Evolutionary conservation across 2,888 invertebrate genomes (phyloP), one percentile per base, ranked within the genome.

Genomic region (Aelia acuminata): DNA sequence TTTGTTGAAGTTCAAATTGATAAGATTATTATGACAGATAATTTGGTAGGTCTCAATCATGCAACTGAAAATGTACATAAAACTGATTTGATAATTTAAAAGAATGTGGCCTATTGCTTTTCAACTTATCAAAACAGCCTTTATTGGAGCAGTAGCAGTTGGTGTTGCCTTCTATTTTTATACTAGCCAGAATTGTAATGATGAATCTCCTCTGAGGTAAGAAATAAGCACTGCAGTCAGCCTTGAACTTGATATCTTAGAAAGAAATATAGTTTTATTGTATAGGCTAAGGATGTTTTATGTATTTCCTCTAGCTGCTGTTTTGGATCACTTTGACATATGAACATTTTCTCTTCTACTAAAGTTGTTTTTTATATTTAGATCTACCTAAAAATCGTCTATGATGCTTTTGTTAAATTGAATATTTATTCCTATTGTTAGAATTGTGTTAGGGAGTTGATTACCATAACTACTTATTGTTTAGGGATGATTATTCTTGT

Each of bases 101-200:
- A 47, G n/a, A 43, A 80, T 80, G 80, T 80, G 80, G 80, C 80
- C 80, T 22, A 43, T 80, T 80, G 80, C 80, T 43, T 80, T 80
- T 43, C 80, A 80, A 20, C 43, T 80, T 39, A 15, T 80, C 15
- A 80, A 80, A 80, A 80, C 80, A 43, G 80, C 43, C 13, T 18
- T 47, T 5, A 43, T 80, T 7, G 80, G 43, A 43, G 80, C 43
- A 43, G n/a, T 80, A n/a, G 80, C 80, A n/a, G 80, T n/a, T n/a
- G 43, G 80, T 43, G 80, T 80, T 1, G 43, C 80, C 20, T 43
- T 18, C 80, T 80, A 80, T 80, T n/a, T 80, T 47, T 80, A 80
- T 47, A 43, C n/a, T 31, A n/a, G 5, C 8, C 80, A 80, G 43
- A 80, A 80, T 39, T 11, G 20, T n/a, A 39, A 3, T 22, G 75